Evolutionary conservation across 2,888 invertebrate species (phyloP), one percentile per base, ranked within the genome.

Genomic region (Cheilosia pagana): DNA sequence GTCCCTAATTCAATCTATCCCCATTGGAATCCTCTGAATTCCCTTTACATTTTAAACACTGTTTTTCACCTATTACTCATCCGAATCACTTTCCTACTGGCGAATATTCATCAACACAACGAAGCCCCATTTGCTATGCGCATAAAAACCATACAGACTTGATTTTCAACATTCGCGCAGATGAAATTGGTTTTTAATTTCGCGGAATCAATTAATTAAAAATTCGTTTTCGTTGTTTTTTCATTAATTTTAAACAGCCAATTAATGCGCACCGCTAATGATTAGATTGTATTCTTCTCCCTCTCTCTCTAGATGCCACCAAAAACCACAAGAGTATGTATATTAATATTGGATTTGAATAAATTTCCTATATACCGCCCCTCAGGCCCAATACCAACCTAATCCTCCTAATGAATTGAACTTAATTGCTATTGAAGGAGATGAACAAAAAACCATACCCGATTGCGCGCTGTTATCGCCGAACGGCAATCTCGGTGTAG

Each of bases 221-320:
- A 82, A 82, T 82, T 86, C 82, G 75, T 55, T 67, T 85, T 71
- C 60, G 75, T 71, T 76, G 65, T 75, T 85, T 78, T 75, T 81
- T 78, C 67, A 52, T 74, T 63, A 65, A 52, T 59, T 72, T 63
- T 57, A 39, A 59, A 41, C 45, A 75, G 50, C 74, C 81, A 85
- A 85, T 85, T 85, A 85, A 85, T 85, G 67, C 70, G 52, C 60
- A 50, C 60, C 53, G 60, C 85, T 85, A 85, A 85, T 81, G 62
- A 71, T 53, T 71, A 63, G 75, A 75, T 65, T 59, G 65, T 75
- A 39, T 67, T 70, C 52, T 50, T 68, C 23, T 62, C 53, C 35
- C 41, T 52, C 50, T 48, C 48, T n/a, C 45, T n/a, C 12, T 62
- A 10, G 45, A 14, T 45, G 52, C 57, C 39, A 48, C 48, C 8